Conservation (phyloP, 2,888 invertebrate species). For the Amiota minor region DNA sequence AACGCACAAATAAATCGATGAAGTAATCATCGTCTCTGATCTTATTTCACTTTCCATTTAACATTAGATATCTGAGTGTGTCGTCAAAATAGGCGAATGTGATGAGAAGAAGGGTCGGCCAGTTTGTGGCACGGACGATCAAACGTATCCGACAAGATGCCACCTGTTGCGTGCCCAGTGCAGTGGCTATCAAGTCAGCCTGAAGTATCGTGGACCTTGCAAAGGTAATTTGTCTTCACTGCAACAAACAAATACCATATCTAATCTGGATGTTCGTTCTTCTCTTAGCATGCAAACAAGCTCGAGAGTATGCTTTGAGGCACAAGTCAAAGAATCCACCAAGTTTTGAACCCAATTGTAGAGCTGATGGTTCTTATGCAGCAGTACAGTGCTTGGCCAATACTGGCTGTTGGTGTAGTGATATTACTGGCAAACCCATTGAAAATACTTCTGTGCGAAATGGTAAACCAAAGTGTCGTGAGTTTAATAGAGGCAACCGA, state of each 20-base stretch:
- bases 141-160: constrained; percentile 87
- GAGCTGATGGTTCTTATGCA: constrained; percentile 87
- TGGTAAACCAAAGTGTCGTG: constrained; percentile 81
- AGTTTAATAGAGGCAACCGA: constrained; percentile 77
- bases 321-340: constrained; percentile 75
- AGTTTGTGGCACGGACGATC: constrained; percentile 78
- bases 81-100: constrained; percentile 72
- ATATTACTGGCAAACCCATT: constrained; percentile 86
- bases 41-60: neutral
- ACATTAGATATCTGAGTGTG: constrained; percentile 71
- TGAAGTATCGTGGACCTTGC: constrained; percentile 84
- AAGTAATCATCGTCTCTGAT: neutral
- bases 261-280: neutral
- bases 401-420: constrained; percentile 93
- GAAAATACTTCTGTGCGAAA: constrained; percentile 85
- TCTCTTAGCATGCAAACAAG: constrained; percentile 75
- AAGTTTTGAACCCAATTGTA: constrained; percentile 84
- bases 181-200: constrained; percentile 80
- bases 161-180: constrained; percentile 86
- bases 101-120: constrained; percentile 72
- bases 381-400: constrained; percentile 88
- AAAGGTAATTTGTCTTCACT: constrained; percentile 75
- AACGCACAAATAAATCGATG: too few species aligned
- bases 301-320: constrained; percentile 71
- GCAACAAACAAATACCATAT: neutral